phyloP scores from a whole-genome alignment of 2,888 invertebrate genomes.

The Steinernema carpocapsae region DNA sequence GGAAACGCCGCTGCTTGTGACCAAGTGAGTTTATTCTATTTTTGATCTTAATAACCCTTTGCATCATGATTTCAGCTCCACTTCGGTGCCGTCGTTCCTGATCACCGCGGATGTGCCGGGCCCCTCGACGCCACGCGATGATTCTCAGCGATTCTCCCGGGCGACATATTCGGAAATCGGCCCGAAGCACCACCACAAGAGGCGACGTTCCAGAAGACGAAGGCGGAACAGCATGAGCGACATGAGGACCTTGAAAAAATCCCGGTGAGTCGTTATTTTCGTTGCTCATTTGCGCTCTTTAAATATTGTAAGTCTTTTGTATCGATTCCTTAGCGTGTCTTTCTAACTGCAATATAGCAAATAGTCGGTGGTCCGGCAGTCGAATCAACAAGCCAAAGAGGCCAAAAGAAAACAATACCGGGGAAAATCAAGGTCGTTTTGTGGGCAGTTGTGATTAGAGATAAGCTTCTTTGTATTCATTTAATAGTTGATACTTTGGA shows the following conservation, averaged over 20 bases:
- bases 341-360: no score
- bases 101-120: neutral
- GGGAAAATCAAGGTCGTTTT: neutral
- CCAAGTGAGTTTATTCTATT: neutral
- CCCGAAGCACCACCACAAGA: neutral
- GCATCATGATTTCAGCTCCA: neutral
- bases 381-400: neutral
- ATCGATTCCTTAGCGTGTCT: neutral
- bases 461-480: constrained; percentile 32
- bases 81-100: neutral
- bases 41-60: neutral
- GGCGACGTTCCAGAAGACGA: neutral
- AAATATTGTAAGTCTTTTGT: no score
- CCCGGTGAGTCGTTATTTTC: neutral
- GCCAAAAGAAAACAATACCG: neutral
- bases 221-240: constrained; percentile 14
- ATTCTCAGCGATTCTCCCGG: neutral
- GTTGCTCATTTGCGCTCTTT: no score
- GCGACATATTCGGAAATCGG: neutral
- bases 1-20: neutral
- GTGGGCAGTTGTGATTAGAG: neutral
- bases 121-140: no score
- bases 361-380: neutral
- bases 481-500: neutral
- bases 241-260: neutral